Conservation (phyloP, 1,140 invertebrate species). For the Hylyphantes graminicola region DNA sequence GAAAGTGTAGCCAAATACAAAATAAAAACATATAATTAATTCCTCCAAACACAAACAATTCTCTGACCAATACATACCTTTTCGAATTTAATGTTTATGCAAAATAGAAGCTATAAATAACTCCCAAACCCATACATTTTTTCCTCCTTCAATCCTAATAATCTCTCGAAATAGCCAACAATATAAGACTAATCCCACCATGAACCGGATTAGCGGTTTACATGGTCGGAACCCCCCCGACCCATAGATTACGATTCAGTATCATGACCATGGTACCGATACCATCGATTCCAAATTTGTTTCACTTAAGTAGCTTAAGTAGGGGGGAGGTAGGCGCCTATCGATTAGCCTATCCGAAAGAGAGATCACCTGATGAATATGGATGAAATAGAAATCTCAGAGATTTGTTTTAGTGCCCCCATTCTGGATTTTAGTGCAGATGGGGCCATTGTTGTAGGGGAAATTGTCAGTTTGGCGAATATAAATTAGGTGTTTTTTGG, state of each 20-base stretch:
- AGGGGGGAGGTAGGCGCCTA: neutral
- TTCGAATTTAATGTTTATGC: too few species aligned
- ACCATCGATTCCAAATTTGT: conserved; percentile 50
- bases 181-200: neutral
- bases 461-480: neutral
- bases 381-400: conserved; percentile 47
- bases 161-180: too few species aligned
- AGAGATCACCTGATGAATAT: conserved; percentile 57
- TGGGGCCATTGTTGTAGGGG: neutral
- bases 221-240: neutral
- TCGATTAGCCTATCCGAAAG: conserved; percentile 39
- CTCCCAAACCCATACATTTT: too few species aligned
- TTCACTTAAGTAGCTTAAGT: conserved; percentile 51
- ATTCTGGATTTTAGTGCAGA: neutral
- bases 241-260: conserved; percentile 25
- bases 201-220: conserved; percentile 30
- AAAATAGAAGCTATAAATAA: too few species aligned
- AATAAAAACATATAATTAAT: too few species aligned
- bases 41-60: too few species aligned
- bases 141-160: too few species aligned
- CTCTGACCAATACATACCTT: too few species aligned
- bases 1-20: too few species aligned
- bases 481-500: too few species aligned
- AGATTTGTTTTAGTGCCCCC: conserved; percentile 45
- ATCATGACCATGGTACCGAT: conserved; percentile 4